Conservation (phyloP, 1,140 invertebrate genomes). For the Pseudachorutes palmiensis region DNA sequence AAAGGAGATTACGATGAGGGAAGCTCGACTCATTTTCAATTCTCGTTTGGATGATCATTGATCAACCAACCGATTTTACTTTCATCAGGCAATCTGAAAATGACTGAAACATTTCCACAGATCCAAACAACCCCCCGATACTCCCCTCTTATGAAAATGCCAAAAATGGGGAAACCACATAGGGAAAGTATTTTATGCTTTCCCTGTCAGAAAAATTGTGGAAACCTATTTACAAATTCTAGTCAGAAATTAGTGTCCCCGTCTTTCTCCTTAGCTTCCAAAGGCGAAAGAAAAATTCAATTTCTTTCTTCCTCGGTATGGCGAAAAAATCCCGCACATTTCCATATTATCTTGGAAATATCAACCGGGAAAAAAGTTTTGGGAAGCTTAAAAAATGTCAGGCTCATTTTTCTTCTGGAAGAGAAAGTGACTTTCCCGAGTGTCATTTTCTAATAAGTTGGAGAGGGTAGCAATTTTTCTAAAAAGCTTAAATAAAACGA, state of each 20-base stretch:
- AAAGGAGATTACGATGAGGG: neutral
- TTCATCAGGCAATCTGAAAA: too few species aligned
- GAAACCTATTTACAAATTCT: constrained; percentile 5
- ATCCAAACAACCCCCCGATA: too few species aligned
- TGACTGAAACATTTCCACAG: too few species aligned
- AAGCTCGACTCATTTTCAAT: neutral
- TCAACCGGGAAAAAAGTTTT: constrained; percentile 5
- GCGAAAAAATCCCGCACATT: neutral
- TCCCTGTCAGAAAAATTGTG: neutral
- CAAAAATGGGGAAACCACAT: too few species aligned
- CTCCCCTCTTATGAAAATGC: too few species aligned
- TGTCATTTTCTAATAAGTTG: constrained; percentile 11
- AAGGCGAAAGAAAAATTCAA: neutral
- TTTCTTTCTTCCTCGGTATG: neutral
- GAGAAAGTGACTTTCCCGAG: neutral
- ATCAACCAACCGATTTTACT: too few species aligned
- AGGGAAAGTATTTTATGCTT: neutral
- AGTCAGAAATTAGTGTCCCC: constrained; percentile 9
- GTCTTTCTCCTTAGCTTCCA: neutral
- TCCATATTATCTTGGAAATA: neutral
- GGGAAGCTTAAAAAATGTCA: constrained; percentile 7
- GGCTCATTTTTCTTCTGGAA: constrained; percentile 3
- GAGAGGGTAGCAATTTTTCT: constrained; percentile 2
- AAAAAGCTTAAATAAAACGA: neutral
- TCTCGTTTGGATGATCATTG: neutral